Evolutionary conservation across 1,140 invertebrate genomes (phyloP).

Genomic region (Sycophila sp.): DNA sequence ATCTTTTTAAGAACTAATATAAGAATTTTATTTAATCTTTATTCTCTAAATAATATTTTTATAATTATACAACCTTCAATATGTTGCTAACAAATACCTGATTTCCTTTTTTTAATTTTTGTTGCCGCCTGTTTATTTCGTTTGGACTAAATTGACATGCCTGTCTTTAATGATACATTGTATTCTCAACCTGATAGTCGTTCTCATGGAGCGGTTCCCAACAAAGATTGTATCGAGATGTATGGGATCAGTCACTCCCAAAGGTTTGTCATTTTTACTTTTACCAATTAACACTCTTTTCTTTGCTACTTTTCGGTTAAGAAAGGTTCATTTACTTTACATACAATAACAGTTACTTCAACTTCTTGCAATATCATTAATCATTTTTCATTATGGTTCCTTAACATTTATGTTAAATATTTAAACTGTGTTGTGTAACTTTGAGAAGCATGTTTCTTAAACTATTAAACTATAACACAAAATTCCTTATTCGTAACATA

Average conservation of each 20-base stretch:
- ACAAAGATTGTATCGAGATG: slow-evolving; percentile 76
- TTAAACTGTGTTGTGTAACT: too few species aligned
- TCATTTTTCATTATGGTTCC: too few species aligned
- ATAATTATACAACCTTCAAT: neutral
- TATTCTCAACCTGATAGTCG: slow-evolving; percentile 68
- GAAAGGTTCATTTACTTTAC: too few species aligned
- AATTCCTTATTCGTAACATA: too few species aligned
- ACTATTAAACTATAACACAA: too few species aligned
- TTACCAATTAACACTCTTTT: too few species aligned
- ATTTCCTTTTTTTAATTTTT: slow-evolving; percentile 57
- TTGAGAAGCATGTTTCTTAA: too few species aligned
- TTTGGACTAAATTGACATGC: slow-evolving; percentile 58
- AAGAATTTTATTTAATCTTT: slow-evolving; percentile 29
- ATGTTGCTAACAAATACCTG: slow-evolving; percentile 55
- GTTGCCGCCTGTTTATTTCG: slow-evolving; percentile 56
- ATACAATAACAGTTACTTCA: too few species aligned
- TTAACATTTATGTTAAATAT: too few species aligned
- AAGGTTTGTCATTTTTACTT: slow-evolving; percentile 64
- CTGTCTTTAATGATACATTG: slow-evolving; percentile 44
- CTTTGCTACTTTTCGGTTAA: too few species aligned
- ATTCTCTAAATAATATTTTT: slow-evolving; percentile 21
- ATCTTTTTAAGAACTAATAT: slow-evolving; percentile 35
- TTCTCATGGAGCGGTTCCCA: slow-evolving; percentile 85
- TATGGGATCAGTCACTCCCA: slow-evolving; percentile 70
- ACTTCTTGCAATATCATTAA: too few species aligned